Percentiles rank a stretch among this genome's conserved stretches.
phyloP scores from a whole-genome alignment of 1,140 invertebrate genomes.

The Macrotrachela quadricornifera region DNA sequence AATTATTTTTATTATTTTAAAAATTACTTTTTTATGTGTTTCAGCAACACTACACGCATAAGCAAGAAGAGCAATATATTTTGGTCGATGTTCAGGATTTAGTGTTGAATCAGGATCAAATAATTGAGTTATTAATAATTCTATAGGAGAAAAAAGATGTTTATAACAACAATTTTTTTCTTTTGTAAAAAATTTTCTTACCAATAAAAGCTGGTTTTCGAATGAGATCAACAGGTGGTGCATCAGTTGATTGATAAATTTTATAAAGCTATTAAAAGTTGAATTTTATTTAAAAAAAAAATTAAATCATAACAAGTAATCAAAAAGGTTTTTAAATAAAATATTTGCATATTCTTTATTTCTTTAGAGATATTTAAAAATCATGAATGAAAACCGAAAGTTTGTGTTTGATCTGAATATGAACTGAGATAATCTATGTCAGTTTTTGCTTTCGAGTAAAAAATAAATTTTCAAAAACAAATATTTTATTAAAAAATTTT shows the following conservation, averaged over 20 bases:
- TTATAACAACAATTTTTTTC: too few relatives aligned
- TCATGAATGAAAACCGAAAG: too few relatives aligned
- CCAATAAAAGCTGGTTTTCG: slow-evolving; percentile 30
- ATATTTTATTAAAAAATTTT: too few relatives aligned
- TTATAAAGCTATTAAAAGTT: slow-evolving; percentile 43
- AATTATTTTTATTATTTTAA: too few relatives aligned
- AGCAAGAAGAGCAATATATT: slow-evolving; percentile 80
- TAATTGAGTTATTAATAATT: slow-evolving; percentile 71
- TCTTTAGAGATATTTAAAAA: neutral
- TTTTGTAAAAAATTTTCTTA: too few relatives aligned
- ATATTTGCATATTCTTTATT: neutral
- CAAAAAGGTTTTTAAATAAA: neutral
- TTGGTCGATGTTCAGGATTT: slow-evolving; percentile 85
- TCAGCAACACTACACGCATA: slow-evolving; percentile 85
- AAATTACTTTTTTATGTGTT: slow-evolving; percentile 34
- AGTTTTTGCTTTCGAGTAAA: too few relatives aligned
- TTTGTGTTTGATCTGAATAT: too few relatives aligned
- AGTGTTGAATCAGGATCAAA: slow-evolving; percentile 78
- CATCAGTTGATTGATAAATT: slow-evolving; percentile 63
- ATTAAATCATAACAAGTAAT: too few relatives aligned
- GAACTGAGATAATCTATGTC: too few relatives aligned
- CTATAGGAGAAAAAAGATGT: slow-evolving; percentile 35
- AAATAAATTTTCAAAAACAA: too few relatives aligned
- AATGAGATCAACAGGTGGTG: slow-evolving; percentile 77
- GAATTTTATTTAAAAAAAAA: too few relatives aligned